Base-by-base conservation (phyloP, 2,113 vertebrate genomes). In the Zootoca vivipara region DNA sequence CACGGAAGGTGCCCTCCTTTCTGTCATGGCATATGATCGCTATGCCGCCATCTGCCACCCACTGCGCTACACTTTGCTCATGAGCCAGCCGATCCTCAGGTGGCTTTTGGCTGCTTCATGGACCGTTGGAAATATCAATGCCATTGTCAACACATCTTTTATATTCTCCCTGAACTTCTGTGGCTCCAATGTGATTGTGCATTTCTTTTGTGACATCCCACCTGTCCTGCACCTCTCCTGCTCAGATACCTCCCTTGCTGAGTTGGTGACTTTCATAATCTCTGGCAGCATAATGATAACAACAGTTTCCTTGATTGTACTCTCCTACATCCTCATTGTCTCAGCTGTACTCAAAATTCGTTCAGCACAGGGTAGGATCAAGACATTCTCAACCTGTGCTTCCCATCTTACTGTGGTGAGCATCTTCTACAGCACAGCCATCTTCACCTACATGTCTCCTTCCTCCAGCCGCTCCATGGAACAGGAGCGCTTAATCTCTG, bases 181-280 rank as follows among this genome's bases (percentile, higher is more conserved):
- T 73, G 67, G 52, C 28, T 70, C 65, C 75, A 79, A 79, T 33
- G 28, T 80, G 65, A 89, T 89, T 85, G 42, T 87, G n/a, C 93
- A 95, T 69, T 93, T 93, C 86, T 95, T 95, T 82, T 95, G 93
- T 69, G 93, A 94, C 64, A 92, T 93, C 13, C 93, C 86, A 9
- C 92, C 92, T 5, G 56, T 94, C 73, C n/a, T 88, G 6, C 38
- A 52, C 67, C 81, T 88, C 33, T 88, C 87, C 22, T 88, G 80
- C n/a, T 88, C 87, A 20, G 72, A 83, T 28, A 88, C 73, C n/a
- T 88, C 80, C 40, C 38, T 83, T 18, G 52, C 58, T 38, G 58
- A 88, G 22, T 1, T 67, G 24, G 72, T 75, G 58, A 88, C 87
- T 35, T 88, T 88, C 10, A 35, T 88, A 3, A 28, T 52, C 40